Evolutionary conservation across 1,140 invertebrate species (phyloP), one percentile per base, ranked within the genome.

Genomic region (Onthophagus taurus): DNA sequence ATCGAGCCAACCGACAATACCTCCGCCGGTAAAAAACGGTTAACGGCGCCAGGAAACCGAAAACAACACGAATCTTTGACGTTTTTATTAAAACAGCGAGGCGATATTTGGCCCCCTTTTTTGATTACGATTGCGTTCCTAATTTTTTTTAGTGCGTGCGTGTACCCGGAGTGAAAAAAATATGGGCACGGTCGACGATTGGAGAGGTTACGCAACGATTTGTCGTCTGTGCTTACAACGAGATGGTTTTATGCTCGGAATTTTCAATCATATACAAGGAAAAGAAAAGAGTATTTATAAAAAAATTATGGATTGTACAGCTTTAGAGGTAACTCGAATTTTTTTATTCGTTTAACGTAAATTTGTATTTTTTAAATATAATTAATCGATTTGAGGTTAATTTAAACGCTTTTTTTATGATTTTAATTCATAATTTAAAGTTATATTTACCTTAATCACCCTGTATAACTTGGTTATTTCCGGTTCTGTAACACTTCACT

Each of bases 141-240:
- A 29, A 41, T 41, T 24, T 41, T 24, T 17, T 41, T 41, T 41
- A 9, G 31, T 33, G 9, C 6, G 13, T 33, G 6, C 14, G 31
- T 33, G 31, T 33, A 26, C 7, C 24, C 13, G 11, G 13, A 21
- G 35, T n/a, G 23, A 26, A 23, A 12, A 21, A 34, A 33, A 30
- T 31, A 57, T 57, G 58, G 51, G 50, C 38, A 45, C 30, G 24
- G 39, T 31, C 20, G 58, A 61, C n/a, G 43, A 39, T 30, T 63
- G 61, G 61, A 44, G 51, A 31, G 60, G 55, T 57, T 65, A 63
- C 48, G 59, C 61, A 55, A 64, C 67, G 30, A 66, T 76, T 30
- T 77, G 75, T 59, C 63, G 75, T 34, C 56, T 77, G 39, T 77
- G 75, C 50, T 56, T 77, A 49, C 64, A 66, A 48, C 71, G 69